These are phyloP conservation scores for Spinibarbus caldwelli DNA, from an alignment of 2,797 vertebrate genomes.

Conservation along the genomic window DNA sequence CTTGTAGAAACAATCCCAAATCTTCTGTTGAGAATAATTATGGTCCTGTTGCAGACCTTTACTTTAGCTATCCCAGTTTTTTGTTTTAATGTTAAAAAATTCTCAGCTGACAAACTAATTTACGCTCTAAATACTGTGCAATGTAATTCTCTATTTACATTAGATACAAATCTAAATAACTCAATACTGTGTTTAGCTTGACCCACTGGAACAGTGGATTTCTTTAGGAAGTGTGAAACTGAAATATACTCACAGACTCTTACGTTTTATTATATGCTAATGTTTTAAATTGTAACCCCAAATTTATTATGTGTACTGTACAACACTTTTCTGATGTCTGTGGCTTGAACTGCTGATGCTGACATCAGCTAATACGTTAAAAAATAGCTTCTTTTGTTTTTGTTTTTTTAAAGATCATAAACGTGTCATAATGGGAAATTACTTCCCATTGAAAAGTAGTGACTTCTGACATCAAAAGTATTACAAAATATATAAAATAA, in stretches of 20 bases:
- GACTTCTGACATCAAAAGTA: background rate
- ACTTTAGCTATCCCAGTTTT: background rate
- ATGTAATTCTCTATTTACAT: no score
- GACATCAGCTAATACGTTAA: background rate
- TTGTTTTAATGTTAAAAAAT: background rate
- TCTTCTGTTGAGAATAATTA: background rate
- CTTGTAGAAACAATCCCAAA: background rate
- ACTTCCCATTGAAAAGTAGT: no score
- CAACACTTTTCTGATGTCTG: background rate
- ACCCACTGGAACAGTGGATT: background rate
- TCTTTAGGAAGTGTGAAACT: background rate
- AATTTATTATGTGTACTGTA: background rate
- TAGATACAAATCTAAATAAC: background rate
- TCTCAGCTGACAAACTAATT: background rate
- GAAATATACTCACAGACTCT: background rate
- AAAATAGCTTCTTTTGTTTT: no score
- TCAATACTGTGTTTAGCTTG: background rate
- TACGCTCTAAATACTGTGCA: background rate
- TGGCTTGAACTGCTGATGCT: background rate
- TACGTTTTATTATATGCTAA: background rate
- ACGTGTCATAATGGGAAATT: no score
- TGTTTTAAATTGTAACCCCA: background rate
- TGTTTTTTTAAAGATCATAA: background rate
- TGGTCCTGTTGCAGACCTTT: background rate
- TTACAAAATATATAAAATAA: no score